phyloP scores from a whole-genome alignment of 1,140 invertebrate genomes.

The Cydia splendana region DNA sequence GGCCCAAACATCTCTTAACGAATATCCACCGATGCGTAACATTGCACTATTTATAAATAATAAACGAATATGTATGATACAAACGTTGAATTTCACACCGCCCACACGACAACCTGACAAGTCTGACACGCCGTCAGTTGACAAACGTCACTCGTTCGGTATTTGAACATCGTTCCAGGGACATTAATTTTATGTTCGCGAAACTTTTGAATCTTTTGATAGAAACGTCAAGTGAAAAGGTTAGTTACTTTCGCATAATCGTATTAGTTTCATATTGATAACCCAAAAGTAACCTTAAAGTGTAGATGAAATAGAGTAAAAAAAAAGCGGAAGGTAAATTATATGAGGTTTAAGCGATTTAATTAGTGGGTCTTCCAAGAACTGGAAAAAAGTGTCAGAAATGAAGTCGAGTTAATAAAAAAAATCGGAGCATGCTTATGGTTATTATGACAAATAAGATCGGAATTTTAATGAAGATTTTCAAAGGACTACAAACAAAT shows the following conservation, averaged over 20 bases:
- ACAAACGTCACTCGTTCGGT: slow-evolving; percentile 26
- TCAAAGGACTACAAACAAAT: not conserved
- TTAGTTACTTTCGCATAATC: not conserved
- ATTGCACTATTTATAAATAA: slow-evolving; percentile 29
- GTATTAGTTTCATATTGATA: not conserved
- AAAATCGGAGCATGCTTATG: not conserved
- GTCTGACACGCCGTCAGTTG: slow-evolving; percentile 28
- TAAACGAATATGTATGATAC: slow-evolving; percentile 4
- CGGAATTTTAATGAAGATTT: not conserved
- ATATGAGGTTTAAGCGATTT: too few species aligned
- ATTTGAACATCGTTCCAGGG: slow-evolving; percentile 14
- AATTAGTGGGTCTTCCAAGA: not conserved
- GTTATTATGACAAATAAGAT: not conserved
- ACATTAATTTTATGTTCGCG: not conserved
- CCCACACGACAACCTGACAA: slow-evolving; percentile 1
- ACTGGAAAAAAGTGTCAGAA: not conserved
- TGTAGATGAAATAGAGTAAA: not conserved
- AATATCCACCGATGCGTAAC: slow-evolving; percentile 31
- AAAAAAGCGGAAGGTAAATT: too few species aligned
- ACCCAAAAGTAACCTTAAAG: not conserved
- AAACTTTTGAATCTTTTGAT: slow-evolving; percentile 5
- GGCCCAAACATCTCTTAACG: slow-evolving; percentile 20
- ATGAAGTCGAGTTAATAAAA: not conserved
- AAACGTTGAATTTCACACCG: slow-evolving; percentile 27
- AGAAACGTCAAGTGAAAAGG: not conserved